Conservation (phyloP, 1,140 invertebrate species). For the Maniola jurtina region DNA sequence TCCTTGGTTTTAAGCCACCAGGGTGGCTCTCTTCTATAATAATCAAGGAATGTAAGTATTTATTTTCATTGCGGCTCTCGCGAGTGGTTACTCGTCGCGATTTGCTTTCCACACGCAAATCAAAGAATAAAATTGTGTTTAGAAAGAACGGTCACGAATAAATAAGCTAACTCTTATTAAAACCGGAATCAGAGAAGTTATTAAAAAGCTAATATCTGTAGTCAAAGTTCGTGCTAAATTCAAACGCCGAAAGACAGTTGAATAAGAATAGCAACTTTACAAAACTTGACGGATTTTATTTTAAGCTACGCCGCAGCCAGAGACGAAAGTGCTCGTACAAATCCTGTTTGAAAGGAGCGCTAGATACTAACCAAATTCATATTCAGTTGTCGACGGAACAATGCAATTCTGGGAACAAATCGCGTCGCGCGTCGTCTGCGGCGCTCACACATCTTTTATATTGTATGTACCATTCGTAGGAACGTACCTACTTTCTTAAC, state of each 20-base stretch:
- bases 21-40: too few species aligned
- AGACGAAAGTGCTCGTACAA: slow-evolving; percentile 1
- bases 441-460: not conserved
- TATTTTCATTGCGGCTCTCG: too few species aligned
- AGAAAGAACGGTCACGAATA: too few species aligned
- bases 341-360: slow-evolving; percentile 7
- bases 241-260: not conserved
- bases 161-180: too few species aligned
- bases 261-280: not conserved
- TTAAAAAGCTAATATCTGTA: too few species aligned
- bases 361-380: slow-evolving; percentile 14
- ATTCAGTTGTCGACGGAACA: slow-evolving; percentile 13
- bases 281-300: slow-evolving; percentile 5
- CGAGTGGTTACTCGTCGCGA: too few species aligned
- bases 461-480: too few species aligned
- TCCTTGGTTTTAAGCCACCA: too few species aligned
- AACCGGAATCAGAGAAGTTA: too few species aligned
- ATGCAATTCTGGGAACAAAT: slow-evolving; percentile 12
- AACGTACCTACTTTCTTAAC: not conserved
- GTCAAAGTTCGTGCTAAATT: not conserved
- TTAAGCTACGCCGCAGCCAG: not conserved
- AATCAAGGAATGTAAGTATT: too few species aligned
- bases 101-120: too few species aligned
- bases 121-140: too few species aligned
- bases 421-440: slow-evolving; percentile 4